Percentiles rank a stretch among this genome's conserved stretches.
phyloP scores from a whole-genome alignment of 2,113 vertebrate species.

The Brachyhypopomus gauderio region DNA sequence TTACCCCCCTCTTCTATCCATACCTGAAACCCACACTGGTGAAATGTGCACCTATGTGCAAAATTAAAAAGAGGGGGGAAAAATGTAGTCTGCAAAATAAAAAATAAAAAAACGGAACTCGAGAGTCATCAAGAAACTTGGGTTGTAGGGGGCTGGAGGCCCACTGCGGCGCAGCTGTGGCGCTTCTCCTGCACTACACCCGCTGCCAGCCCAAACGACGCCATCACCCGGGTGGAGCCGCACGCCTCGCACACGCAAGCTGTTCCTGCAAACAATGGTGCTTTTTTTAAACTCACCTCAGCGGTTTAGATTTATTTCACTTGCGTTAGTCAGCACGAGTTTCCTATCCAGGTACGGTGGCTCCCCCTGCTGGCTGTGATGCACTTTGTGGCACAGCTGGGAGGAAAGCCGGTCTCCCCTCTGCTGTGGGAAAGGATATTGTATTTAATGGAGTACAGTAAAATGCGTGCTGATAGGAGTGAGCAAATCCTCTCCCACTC shows the following conservation, averaged over 20 bases:
- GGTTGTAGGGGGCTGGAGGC: conserved; percentile 54
- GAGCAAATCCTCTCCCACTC: conserved; percentile 49
- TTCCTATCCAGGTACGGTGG: background rate
- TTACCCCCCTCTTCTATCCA: conserved; percentile 56
- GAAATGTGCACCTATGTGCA: conserved; percentile 75
- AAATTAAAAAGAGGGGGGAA: conserved; percentile 57
- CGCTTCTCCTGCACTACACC: conserved; percentile 34
- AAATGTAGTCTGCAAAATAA: conserved; percentile 67
- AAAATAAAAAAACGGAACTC: conserved; percentile 68
- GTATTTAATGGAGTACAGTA: conserved; percentile 34
- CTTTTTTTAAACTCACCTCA: conserved; percentile 32
- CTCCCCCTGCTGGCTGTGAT: conserved; percentile 38
- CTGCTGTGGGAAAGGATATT: conserved; percentile 22
- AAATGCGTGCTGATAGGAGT: conserved; percentile 55
- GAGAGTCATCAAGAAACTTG: conserved; percentile 75
- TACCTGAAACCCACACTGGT: conserved; percentile 72
- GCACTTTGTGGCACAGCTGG: background rate
- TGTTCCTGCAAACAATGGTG: conserved; percentile 40
- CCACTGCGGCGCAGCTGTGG: conserved; percentile 61
- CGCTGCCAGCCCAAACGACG: conserved; percentile 13
- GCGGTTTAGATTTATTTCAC: conserved; percentile 29
- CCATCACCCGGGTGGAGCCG: conserved; percentile 42
- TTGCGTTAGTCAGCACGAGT: background rate
- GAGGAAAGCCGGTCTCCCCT: conserved; percentile 43
- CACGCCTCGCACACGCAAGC: conserved; percentile 49